Evolutionary conservation across 2,797 vertebrate species (phyloP), one percentile per base, ranked within the genome.

Genomic region (Leontocebus nigricollis): DNA sequence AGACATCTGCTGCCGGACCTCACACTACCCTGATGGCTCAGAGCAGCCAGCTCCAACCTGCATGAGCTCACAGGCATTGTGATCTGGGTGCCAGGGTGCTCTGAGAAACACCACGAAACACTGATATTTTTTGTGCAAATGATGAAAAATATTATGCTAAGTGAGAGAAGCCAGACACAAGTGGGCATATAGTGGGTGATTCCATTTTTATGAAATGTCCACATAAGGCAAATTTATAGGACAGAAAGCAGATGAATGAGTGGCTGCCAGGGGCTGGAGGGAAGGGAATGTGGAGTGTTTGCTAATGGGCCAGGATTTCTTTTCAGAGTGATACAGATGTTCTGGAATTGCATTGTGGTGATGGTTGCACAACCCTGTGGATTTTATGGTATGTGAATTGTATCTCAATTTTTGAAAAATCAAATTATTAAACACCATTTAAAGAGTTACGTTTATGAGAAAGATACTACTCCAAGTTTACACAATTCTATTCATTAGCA

Each of bases 161-260:
- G 39, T 87, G 80, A 96, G 96, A 96, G 77, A 94, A 97, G 41
- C 81, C 81, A 88, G 82, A 90, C 27, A 85, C 77, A 59, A 67
- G 88, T 61, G 48, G 84, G 64, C 44, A 36, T 59, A 24, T 77
- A 24, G 15, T 44, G 39, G 57, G 82, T 93, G 39, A 92, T 88
- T 88, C 59, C 84, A 72, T 89, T 93, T 72, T 59, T 88, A 72
- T 90, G 61, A 94, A 96, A 90, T 86, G 20, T 88, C 83, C 82
- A 90, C 86, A 93, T 67, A 57, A 75, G 33, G 61, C 61, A 92
- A 90, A 93, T 81, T 64, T n/a, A 13, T n/a, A 84, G 80, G 55
- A 87, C 26, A 72, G 50, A 94, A 41, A 88, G 19, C 27, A 88
- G 75, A 84, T 87, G 48, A 72, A 87, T 95, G 76, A 61, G 57